These are phyloP conservation scores for Drosophila virilis DNA, from an alignment of 1,140 invertebrate genomes.

Conservation along the genomic window DNA sequence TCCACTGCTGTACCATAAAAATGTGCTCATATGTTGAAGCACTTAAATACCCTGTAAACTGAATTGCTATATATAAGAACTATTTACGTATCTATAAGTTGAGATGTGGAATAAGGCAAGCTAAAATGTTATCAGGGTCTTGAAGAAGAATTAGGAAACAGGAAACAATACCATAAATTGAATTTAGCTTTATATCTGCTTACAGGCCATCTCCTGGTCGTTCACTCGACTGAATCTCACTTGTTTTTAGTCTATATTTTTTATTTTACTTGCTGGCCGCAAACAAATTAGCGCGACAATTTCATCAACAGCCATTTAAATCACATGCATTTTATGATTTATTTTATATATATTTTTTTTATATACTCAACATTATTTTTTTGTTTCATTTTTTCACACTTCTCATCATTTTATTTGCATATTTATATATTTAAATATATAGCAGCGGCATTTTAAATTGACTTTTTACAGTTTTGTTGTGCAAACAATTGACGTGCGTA, in stretches of 20 bases:
- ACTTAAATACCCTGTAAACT: conserved; percentile 22
- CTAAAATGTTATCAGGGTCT: too few species aligned
- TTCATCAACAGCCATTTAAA: conserved; percentile 72
- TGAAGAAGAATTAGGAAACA: too few species aligned
- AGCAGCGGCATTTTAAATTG: conserved; percentile 46
- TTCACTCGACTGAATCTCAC: background rate
- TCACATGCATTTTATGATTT: conserved; percentile 54
- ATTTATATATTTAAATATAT: conserved; percentile 8
- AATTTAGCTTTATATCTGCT: too few species aligned
- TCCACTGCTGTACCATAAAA: conserved; percentile 27
- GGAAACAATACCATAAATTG: too few species aligned
- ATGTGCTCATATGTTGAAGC: conserved; percentile 3
- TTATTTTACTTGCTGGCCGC: conserved; percentile 24
- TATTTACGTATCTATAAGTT: too few species aligned
- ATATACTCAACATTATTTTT: conserved; percentile 5
- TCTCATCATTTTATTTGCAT: conserved; percentile 7
- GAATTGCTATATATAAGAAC: too few species aligned
- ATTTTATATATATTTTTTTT: conserved; percentile 36
- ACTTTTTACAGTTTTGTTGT: conserved; percentile 49
- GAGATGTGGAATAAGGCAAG: too few species aligned
- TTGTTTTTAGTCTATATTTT: background rate
- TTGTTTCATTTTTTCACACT: conserved; percentile 12
- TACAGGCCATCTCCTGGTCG: background rate
- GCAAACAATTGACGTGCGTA: conserved; percentile 41
- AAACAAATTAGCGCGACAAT: conserved; percentile 66